Conservation (phyloP, 2,888 invertebrate species). For the Acrobasis suavella region DNA sequence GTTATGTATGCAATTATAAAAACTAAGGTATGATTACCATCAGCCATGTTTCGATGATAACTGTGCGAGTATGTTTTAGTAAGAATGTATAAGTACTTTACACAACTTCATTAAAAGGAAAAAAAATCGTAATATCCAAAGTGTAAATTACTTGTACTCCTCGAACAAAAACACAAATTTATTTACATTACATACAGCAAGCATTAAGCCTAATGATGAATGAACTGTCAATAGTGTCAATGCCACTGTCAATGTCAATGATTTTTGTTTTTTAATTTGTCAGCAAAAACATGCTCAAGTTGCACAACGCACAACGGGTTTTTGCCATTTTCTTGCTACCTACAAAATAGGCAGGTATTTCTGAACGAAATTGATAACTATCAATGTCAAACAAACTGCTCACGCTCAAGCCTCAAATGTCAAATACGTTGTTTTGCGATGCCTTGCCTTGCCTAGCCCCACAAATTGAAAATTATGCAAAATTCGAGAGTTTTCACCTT, state of each 20-base stretch:
- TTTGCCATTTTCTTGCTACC: no score
- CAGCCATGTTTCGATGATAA: constrained; percentile 41
- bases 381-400: constrained; percentile 36
- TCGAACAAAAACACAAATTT: no score
- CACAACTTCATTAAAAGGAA: neutral
- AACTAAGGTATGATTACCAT: constrained; percentile 37
- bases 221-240: neutral
- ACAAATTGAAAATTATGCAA: constrained; percentile 38
- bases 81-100: no score
- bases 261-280: no score
- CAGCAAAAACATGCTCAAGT: no score
- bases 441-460: constrained; percentile 33
- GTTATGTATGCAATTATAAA: neutral
- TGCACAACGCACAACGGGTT: no score
- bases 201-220: no score
- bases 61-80: no score
- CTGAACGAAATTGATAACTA: no score
- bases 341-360: no score
- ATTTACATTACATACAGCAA: no score
- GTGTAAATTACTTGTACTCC: no score
- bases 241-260: neutral
- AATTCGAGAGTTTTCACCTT: constrained; percentile 26
- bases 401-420: constrained; percentile 25
- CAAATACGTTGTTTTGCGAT: constrained; percentile 35
- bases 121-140: neutral